These are phyloP conservation scores for Acanthurus tractus DNA, from an alignment of 2,797 vertebrate genomes.

Conservation along the genomic window DNA sequence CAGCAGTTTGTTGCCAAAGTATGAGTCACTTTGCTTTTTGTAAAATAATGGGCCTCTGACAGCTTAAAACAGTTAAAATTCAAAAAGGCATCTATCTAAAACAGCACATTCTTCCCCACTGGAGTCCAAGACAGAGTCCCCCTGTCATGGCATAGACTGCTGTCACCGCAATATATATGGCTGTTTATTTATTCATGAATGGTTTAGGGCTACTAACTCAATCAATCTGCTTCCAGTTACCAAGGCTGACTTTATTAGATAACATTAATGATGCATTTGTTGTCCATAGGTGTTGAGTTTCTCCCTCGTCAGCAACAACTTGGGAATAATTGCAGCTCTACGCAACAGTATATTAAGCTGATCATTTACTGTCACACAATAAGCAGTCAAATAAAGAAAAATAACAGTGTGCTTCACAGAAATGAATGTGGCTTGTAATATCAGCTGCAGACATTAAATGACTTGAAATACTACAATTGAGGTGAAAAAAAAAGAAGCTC, in stretches of 20 bases:
- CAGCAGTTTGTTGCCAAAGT: constrained; percentile 52
- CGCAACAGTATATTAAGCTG: constrained; percentile 10
- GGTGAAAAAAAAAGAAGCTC: background rate
- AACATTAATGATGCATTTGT: constrained; percentile 83
- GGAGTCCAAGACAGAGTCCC: constrained; percentile 12
- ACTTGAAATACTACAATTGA: constrained; percentile 10
- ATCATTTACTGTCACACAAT: constrained; percentile 45
- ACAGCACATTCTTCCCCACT: constrained; percentile 15
- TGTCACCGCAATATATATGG: constrained; percentile 65
- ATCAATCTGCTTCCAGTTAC: constrained; percentile 79
- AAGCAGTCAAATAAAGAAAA: constrained; percentile 29
- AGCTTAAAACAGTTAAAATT: constrained; percentile 46
- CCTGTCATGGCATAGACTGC: constrained; percentile 33
- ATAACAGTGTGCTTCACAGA: constrained; percentile 4
- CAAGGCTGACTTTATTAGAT: constrained; percentile 74
- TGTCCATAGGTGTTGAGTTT: constrained; percentile 69
- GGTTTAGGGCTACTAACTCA: constrained; percentile 78
- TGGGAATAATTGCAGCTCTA: constrained; percentile 32
- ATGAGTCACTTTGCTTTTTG: constrained; percentile 58
- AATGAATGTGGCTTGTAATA: constrained; percentile 47
- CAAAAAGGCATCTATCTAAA: constrained; percentile 35
- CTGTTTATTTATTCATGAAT: constrained; percentile 82
- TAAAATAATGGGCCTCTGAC: constrained; percentile 62
- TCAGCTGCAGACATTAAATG: constrained; percentile 36
- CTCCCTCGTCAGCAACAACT: constrained; percentile 62